Conservation (phyloP, 1,140 invertebrate genomes). For the Eufriesea mexicana region DNA sequence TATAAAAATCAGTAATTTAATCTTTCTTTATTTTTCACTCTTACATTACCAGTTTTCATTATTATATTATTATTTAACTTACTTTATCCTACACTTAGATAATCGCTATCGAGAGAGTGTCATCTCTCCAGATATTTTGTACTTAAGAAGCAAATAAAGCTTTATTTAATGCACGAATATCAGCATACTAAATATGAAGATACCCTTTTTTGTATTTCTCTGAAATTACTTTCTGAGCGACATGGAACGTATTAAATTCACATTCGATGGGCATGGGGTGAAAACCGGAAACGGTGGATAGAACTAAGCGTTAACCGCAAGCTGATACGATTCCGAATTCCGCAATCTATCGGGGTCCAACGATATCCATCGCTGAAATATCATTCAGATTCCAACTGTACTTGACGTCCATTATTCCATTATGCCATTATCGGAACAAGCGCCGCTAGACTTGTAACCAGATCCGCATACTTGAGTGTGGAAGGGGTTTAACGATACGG, state of each 20-base stretch:
- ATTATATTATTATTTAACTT: too few species aligned
- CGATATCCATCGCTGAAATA: conserved; percentile 1
- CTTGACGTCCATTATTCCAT: conserved; percentile 40
- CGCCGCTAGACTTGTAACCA: conserved; percentile 29
- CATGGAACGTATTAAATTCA: neutral
- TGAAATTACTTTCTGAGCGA: neutral
- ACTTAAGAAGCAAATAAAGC: too few species aligned
- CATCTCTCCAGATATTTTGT: too few species aligned
- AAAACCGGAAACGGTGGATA: neutral
- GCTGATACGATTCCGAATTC: conserved; percentile 21
- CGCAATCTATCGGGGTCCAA: neutral
- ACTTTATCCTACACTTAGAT: too few species aligned
- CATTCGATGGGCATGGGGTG: neutral
- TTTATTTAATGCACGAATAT: too few species aligned
- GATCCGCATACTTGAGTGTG: conserved; percentile 1
- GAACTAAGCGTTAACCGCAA: neutral
- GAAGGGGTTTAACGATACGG: conserved; percentile 16
- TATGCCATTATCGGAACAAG: conserved; percentile 23
- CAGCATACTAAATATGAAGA: neutral
- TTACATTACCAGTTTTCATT: too few species aligned
- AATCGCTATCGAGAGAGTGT: too few species aligned
- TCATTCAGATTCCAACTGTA: conserved; percentile 18
- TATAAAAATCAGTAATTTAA: too few species aligned
- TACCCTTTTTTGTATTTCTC: neutral
- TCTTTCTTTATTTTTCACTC: too few species aligned